Evolutionary conservation across 2,797 vertebrate species (phyloP).

Genomic region (Novumbra hubbsi): DNA sequence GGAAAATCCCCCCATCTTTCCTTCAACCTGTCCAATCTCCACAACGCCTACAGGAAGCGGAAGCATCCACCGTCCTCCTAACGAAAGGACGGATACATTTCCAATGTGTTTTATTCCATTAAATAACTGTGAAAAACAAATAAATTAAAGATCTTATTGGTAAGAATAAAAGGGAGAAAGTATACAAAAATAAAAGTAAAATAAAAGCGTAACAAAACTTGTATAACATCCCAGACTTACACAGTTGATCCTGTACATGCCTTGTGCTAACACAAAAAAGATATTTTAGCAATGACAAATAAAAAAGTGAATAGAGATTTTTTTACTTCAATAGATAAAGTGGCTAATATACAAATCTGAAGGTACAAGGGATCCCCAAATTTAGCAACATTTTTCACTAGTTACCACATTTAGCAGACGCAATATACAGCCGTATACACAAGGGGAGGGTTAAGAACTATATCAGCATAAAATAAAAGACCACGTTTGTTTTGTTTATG

Average conservation of each 20-base stretch:
- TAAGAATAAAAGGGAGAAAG: slow-evolving; percentile 20
- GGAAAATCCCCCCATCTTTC: slow-evolving; percentile 10
- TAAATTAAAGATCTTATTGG: slow-evolving; percentile 52
- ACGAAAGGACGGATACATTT: slow-evolving; percentile 37
- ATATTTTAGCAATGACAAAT: slow-evolving; percentile 56
- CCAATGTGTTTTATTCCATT: slow-evolving; percentile 40
- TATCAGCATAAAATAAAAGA: slow-evolving; percentile 49
- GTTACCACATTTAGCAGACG: slow-evolving; percentile 81
- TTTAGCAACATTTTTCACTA: slow-evolving; percentile 81
- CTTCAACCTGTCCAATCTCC: slow-evolving; percentile 35
- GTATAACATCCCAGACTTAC: slow-evolving; percentile 72
- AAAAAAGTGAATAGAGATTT: slow-evolving; percentile 57
- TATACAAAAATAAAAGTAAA: slow-evolving; percentile 45
- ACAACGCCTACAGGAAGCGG: slow-evolving; percentile 28
- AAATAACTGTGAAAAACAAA: slow-evolving; percentile 54
- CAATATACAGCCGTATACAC: slow-evolving; percentile 75
- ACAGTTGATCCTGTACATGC: slow-evolving; percentile 76
- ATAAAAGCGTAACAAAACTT: slow-evolving; percentile 65
- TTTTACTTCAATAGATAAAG: slow-evolving; percentile 63
- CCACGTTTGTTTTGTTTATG: slow-evolving; percentile 24
- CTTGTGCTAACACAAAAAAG: slow-evolving; percentile 63
- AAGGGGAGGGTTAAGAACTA: slow-evolving; percentile 65
- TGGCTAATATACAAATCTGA: slow-evolving; percentile 82
- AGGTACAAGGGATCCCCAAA: slow-evolving; percentile 73
- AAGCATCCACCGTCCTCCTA: slow-evolving; percentile 37